These are phyloP conservation scores for Ostrea denselamellosa DNA, from an alignment of 1,140 invertebrate genomes.

Conservation along the genomic window DNA sequence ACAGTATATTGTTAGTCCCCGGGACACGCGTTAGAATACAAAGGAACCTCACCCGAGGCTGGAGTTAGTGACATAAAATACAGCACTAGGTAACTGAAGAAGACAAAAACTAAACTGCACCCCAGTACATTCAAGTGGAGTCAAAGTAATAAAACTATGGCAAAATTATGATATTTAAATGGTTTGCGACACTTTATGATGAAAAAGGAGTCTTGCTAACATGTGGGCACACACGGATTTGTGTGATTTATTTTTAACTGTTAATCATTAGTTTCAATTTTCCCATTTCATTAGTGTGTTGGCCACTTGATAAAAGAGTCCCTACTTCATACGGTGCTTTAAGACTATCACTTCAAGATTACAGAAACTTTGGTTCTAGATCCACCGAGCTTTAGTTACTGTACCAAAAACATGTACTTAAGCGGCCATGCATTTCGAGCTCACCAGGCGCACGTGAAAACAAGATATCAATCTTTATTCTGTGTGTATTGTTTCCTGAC, in stretches of 20 bases:
- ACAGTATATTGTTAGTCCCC: background rate
- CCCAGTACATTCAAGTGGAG: background rate
- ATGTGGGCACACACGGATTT: conserved; percentile 13
- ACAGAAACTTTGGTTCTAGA: conserved; percentile 2
- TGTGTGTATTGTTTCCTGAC: conserved; percentile 23
- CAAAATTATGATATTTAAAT: conserved; percentile 1
- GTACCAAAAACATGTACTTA: background rate
- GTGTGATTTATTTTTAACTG: conserved; percentile 29
- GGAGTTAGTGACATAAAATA: background rate
- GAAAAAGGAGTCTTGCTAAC: conserved; percentile 1
- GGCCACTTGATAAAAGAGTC: conserved; percentile 2
- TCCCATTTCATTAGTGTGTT: conserved; percentile 35
- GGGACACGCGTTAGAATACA: conserved; percentile 17
- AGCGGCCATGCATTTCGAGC: conserved; percentile 25
- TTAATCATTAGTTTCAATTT: conserved; percentile 39
- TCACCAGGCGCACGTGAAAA: conserved; percentile 26
- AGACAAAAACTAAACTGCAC: background rate
- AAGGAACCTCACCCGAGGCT: background rate
- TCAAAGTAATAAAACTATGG: background rate
- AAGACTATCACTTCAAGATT: conserved; percentile 6
- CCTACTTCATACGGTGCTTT: conserved; percentile 6
- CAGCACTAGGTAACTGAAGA: background rate
- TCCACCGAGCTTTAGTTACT: background rate
- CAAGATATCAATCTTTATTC: conserved; percentile 33
- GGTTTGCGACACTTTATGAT: background rate